Evolutionary conservation across 2,888 invertebrate genomes (phyloP), one percentile per base, ranked within the genome.

Genomic region (Ophioninae sp.): DNA sequence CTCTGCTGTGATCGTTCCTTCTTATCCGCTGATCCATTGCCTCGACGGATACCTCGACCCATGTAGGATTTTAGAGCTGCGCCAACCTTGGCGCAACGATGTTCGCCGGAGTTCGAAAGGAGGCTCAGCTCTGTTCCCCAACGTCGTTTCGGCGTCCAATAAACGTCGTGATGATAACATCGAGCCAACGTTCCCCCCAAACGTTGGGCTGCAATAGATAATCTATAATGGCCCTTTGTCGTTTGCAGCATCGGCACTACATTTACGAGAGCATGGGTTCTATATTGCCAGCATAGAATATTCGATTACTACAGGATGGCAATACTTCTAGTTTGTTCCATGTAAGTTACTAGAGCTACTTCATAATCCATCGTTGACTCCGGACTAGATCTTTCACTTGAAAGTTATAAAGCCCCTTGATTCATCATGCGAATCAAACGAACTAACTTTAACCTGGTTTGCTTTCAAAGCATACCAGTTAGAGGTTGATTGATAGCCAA

Each of bases 371-470:
- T 51, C 3, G 13, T 51, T 13, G 17, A 17, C 51, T 51, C 51
- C 13, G 51, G 51, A 17, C 17, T 51, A 17, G 51, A 51, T 17
- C 3, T 51, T 51, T 13, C 51, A 51, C 51, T 51, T 51, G 17
- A 13, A 51, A 2, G 51, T 6, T 51, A 17, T 51, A 17, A 13
- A 17, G 51, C 17, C 51, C 13, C 51, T 51, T 51, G 51, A 17
- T 17, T 17, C 17, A 51, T 64, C 22, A 51, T 30, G 23, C 30
- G 30, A 30, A 1, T 3, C 30, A 30, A 30, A 30, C 22, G 64
- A 23, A 74, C 30, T 63, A 23, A 51, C 74, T 63, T 51, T 30
- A 74, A 44, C 22, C 20, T 51, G n/a, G 51, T 74, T 30, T 44
- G 22, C 17, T 23, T 51, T 51, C 41, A 9, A 74, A 20, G 23